These are phyloP conservation scores for Anniella stebbinsi DNA, from an alignment of 2,797 vertebrate species.

Conservation along the genomic window DNA sequence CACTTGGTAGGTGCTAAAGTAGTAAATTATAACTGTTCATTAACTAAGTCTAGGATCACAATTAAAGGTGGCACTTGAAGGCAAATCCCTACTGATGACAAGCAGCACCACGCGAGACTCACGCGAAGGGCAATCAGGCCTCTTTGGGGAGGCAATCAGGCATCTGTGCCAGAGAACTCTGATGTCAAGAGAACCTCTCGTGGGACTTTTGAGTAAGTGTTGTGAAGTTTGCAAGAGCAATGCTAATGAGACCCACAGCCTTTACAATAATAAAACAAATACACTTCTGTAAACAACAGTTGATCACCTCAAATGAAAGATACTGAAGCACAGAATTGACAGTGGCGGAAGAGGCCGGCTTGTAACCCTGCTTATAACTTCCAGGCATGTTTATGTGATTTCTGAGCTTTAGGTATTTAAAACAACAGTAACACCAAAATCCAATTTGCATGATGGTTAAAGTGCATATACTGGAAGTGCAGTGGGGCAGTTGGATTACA, in stretches of 20 bases:
- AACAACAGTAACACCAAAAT: too few relatives aligned
- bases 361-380: background rate
- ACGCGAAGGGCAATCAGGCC: slow-evolving; percentile 72
- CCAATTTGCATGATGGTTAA: background rate
- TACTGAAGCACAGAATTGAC: slow-evolving; percentile 30
- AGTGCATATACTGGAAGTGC: background rate
- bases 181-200: slow-evolving; percentile 65
- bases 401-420: background rate
- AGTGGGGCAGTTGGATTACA: background rate
- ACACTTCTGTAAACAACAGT: background rate
- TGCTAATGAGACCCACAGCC: slow-evolving; percentile 62
- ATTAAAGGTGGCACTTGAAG: slow-evolving; percentile 70
- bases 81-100: slow-evolving; percentile 62
- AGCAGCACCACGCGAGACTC: slow-evolving; percentile 51
- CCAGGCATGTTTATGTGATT: too few relatives aligned
- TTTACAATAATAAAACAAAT: slow-evolving; percentile 42
- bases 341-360: background rate
- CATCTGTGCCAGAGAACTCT: slow-evolving; percentile 69
- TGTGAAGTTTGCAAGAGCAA: slow-evolving; percentile 44
- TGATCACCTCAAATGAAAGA: slow-evolving; percentile 49
- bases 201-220: slow-evolving; percentile 63
- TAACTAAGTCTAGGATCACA: slow-evolving; percentile 68
- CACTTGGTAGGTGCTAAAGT: slow-evolving; percentile 55
- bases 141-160: slow-evolving; percentile 70
- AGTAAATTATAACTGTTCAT: slow-evolving; percentile 68